phyloP scores from a whole-genome alignment of 2,113 vertebrate genomes.

The Trogon surrucura region DNA sequence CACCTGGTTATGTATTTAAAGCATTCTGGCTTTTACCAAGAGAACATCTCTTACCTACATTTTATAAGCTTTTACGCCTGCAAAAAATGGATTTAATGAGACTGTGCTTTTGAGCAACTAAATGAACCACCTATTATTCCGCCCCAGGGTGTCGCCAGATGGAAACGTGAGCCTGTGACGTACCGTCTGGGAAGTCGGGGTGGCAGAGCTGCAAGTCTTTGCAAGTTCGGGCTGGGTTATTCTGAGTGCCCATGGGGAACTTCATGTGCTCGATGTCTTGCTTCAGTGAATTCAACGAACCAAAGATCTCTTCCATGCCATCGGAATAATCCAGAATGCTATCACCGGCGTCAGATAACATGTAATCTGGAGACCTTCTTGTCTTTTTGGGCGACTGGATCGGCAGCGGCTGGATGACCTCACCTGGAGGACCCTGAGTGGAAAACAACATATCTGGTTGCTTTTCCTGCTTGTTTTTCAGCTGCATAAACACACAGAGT shows the following conservation, averaged over 20 bases:
- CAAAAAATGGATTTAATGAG: neutral
- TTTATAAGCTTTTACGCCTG: neutral
- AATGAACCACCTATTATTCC: neutral
- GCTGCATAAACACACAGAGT: neutral
- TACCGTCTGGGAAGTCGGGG: slow-evolving; percentile 94
- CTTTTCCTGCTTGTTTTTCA: neutral
- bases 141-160: neutral
- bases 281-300: slow-evolving; percentile 92
- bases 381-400: slow-evolving; percentile 91
- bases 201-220: slow-evolving; percentile 98
- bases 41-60: neutral
- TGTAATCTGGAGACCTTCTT: slow-evolving; percentile 85
- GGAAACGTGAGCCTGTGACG: neutral
- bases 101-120: neutral
- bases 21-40: neutral
- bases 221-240: slow-evolving; percentile 94
- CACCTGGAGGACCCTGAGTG: slow-evolving; percentile 92
- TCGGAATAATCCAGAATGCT: slow-evolving; percentile 89
- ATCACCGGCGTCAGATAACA: slow-evolving; percentile 85
- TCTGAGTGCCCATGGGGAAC: slow-evolving; percentile 94
- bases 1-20: neutral
- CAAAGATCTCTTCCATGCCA: slow-evolving; percentile 97
- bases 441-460: neutral
- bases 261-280: slow-evolving; percentile 98
- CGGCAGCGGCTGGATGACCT: slow-evolving; percentile 94